Percentiles rank a stretch among this genome's conserved stretches.
These are phyloP conservation scores for Percopsis transmontana DNA, from an alignment of 2,113 vertebrate species.

Conservation along the genomic window DNA sequence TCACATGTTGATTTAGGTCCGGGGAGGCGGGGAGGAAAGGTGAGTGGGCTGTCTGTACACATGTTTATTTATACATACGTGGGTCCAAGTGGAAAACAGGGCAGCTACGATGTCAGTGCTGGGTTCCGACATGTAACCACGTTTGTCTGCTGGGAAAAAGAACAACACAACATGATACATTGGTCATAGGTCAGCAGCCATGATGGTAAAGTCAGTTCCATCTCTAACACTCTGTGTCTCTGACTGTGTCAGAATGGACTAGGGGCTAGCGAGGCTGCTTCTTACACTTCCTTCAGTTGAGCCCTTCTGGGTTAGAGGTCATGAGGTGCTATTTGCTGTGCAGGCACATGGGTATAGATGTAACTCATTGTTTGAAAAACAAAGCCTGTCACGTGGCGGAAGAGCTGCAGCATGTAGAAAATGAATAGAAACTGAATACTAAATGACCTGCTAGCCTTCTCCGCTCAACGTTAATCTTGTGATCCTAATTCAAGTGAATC, in stretches of 20 bases:
- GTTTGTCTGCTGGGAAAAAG: conserved; percentile 21
- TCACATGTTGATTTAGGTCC: conserved; percentile 61
- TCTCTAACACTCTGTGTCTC: conserved; percentile 9
- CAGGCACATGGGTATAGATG: neutral
- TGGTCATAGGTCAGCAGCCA: conserved; percentile 46
- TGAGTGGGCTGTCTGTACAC: conserved; percentile 51
- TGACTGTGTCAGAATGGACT: conserved; percentile 10
- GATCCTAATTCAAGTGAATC: too few species aligned
- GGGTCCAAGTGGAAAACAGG: conserved; percentile 1
- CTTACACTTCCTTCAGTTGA: conserved; percentile 25
- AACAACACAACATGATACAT: conserved; percentile 25
- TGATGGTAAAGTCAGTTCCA: conserved; percentile 20
- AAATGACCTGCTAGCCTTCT: too few species aligned
- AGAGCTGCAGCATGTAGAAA: neutral
- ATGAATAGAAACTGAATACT: too few species aligned
- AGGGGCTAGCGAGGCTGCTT: conserved; percentile 1
- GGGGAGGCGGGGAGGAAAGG: conserved; percentile 43
- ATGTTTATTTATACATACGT: conserved; percentile 60
- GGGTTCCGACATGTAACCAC: neutral
- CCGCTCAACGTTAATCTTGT: too few species aligned
- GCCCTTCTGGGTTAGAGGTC: conserved; percentile 36
- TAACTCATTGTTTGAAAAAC: conserved; percentile 11
- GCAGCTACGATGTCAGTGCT: conserved; percentile 9
- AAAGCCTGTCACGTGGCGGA: conserved; percentile 1
- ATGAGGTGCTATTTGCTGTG: conserved; percentile 45